phyloP scores from a whole-genome alignment of 1,140 invertebrate species.

The Euura saliciscinereae region DNA sequence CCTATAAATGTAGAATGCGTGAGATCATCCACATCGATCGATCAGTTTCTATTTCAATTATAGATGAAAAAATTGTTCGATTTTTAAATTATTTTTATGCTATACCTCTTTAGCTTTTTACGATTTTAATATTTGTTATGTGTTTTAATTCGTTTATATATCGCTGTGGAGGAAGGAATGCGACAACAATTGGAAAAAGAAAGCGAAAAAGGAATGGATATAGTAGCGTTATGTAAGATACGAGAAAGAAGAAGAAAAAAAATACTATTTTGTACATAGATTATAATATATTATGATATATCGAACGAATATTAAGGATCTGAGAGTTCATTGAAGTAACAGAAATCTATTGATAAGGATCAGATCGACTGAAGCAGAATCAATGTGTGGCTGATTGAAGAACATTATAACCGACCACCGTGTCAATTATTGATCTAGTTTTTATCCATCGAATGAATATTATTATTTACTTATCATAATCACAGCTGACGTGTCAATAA shows the following conservation, averaged over 20 bases:
- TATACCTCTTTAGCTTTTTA: not conserved
- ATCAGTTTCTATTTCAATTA: too few species aligned
- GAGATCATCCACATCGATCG: too few species aligned
- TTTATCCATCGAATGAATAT: too few species aligned
- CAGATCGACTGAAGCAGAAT: too few species aligned
- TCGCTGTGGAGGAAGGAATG: not conserved
- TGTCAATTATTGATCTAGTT: too few species aligned
- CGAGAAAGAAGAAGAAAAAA: not conserved
- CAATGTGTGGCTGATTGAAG: too few species aligned
- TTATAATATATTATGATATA: not conserved
- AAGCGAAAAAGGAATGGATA: not conserved
- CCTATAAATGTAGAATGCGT: too few species aligned
- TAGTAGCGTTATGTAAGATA: too few species aligned
- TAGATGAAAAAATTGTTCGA: too few species aligned
- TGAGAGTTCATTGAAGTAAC: not conserved
- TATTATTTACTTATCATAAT: too few species aligned
- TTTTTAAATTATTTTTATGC: not conserved
- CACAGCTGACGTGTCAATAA: too few species aligned
- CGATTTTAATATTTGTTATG: not conserved
- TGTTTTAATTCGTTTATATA: not conserved
- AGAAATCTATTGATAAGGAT: not conserved
- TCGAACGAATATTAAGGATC: not conserved
- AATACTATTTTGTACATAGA: constrained; percentile 1
- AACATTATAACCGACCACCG: too few species aligned
- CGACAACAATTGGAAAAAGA: not conserved